phyloP scores from a whole-genome alignment of 2,888 invertebrate species.

The Isotomurus palustris region DNA sequence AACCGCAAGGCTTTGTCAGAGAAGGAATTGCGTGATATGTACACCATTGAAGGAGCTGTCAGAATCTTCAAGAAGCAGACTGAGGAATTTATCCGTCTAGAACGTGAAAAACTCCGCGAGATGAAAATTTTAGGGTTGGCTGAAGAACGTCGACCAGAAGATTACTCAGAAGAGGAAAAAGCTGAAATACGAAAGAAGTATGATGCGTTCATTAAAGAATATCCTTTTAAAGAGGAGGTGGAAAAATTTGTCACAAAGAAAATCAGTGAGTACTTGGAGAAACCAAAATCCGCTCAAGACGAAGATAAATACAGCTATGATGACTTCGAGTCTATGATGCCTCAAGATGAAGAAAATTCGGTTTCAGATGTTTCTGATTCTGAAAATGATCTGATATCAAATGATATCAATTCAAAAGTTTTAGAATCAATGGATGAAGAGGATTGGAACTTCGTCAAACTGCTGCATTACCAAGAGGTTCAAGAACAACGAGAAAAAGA shows the following conservation, averaged over 20 bases:
- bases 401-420: too few relatives aligned
- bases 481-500: too few relatives aligned
- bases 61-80: neutral
- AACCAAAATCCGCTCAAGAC: neutral
- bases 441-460: too few relatives aligned
- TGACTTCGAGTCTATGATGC: too few relatives aligned
- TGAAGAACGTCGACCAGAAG: constrained; percentile 5
- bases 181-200: neutral
- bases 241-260: neutral
- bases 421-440: too few relatives aligned
- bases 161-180: neutral
- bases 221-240: constrained; percentile 1
- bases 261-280: too few relatives aligned
- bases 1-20: neutral
- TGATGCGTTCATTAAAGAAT: neutral
- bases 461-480: too few relatives aligned
- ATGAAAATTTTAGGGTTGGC: neutral
- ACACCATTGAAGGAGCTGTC: neutral
- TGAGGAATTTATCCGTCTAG: neutral
- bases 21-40: neutral
- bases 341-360: neutral
- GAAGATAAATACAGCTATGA: too few relatives aligned
- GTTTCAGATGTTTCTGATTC: neutral
- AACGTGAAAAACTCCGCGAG: neutral
- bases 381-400: neutral